Base-by-base conservation (phyloP, 2,888 invertebrate species). In the Conops quadrifasciatus region DNA sequence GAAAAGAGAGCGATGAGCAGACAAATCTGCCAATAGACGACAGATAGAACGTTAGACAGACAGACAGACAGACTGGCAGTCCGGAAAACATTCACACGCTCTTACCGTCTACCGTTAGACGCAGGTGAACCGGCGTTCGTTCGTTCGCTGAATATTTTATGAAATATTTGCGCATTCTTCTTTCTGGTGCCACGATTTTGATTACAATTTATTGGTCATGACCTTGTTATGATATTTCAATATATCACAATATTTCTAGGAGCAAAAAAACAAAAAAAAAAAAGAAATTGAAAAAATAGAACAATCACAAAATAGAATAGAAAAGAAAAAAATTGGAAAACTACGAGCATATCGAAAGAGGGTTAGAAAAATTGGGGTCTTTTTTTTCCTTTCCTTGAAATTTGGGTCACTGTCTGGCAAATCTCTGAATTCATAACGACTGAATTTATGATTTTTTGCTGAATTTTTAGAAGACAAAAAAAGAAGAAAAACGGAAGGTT, bases 221-320 rank as follows among this genome's bases (percentile, higher is more conserved):
- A 70, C 69, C 69, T 70, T 70, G 63, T 53, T 70, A 60, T 70
- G 63, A 63, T 70, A 60, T 70, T 53, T 43, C 16, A 47, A 49
- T 51, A 51, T 30, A 51, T 51, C 30, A 64, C 47, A 49, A 64
- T 64, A 47, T 64, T 49, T n/a, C n/a, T n/a, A 24, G 16, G 11
- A 28, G 26, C 26, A 26, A 28, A 28, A 28, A 28, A 9, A 11
- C 9, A 21, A 21, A n/a, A 9, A 21, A 53, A 53, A 9, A 53
- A 11, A 53, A 21, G 9, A 49, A 13, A n/a, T 49, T 49, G n/a
- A 26, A 26, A 59, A 36, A 59, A 7, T n/a, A n/a, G 3, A 21
- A 1, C 36, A 21, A 43, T 36, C 11, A 21, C 30, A 13, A 21
- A 45, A 43, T 21, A 9, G 1, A 19, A 36, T n/a, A 30, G n/a